These are phyloP conservation scores for Melierax canorus DNA, from an alignment of 2,113 vertebrate species.

Conservation along the genomic window DNA sequence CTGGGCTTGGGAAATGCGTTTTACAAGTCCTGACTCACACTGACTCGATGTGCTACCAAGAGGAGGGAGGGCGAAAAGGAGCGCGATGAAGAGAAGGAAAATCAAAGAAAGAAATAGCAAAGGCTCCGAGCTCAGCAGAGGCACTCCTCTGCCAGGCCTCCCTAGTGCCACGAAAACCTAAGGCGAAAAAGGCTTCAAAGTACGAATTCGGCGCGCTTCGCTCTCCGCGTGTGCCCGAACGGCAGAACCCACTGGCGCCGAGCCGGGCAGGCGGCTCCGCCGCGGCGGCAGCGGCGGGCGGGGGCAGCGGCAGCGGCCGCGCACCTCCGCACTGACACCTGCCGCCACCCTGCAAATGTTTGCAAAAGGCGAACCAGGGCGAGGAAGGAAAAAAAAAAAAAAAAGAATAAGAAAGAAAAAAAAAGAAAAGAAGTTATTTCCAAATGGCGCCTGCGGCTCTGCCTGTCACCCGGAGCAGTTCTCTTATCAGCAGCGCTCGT, in stretches of 20 bases:
- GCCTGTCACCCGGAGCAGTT: constrained; percentile 28
- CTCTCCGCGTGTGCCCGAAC: neutral
- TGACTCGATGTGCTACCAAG: constrained; percentile 50
- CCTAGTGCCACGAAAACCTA: neutral
- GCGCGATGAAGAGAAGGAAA: constrained; percentile 17
- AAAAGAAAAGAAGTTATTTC: constrained; percentile 37
- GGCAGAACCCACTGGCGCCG: neutral
- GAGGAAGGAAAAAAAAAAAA: neutral
- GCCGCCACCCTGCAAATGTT: neutral
- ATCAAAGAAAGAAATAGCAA: constrained; percentile 32
- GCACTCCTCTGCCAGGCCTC: constrained; percentile 56
- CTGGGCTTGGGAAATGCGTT: constrained; percentile 63
- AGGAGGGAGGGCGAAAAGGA: constrained; percentile 15
- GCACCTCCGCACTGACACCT: constrained; percentile 35
- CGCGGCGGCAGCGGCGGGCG: neutral
- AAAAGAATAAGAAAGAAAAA: neutral
- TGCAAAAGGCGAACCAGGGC: neutral
- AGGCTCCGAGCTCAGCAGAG: constrained; percentile 56
- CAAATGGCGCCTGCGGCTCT: constrained; percentile 56
- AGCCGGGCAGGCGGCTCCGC: too few species aligned
- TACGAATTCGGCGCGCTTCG: constrained; percentile 5
- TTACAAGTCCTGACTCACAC: constrained; percentile 64
- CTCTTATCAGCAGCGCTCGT: constrained; percentile 63
- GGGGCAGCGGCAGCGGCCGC: neutral
- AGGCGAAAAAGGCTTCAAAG: constrained; percentile 33